Evolutionary conservation across 30 jellyfish, hydroid and myxozoan species (phyloP), one percentile per base, ranked within the genome.

Genomic region (Pseudorhiza aurosa): DNA sequence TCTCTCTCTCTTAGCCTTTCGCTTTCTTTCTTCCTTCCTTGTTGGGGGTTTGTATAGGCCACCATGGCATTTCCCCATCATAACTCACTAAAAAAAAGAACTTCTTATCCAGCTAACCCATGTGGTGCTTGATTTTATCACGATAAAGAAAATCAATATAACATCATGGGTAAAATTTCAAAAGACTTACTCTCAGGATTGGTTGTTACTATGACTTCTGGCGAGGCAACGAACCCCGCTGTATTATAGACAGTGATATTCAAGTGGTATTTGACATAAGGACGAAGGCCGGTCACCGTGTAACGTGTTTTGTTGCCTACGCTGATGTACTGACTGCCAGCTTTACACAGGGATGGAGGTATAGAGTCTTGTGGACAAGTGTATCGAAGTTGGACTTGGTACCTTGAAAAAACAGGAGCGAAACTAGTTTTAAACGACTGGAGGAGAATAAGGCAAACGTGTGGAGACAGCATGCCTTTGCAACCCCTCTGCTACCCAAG

Each of bases 341-440:
- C 67, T 12, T 19, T 45, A 37, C 92, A 76, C 49, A 90, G 47
- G 32, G 65, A 69, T 0, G 87, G 73, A 18, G 97, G 97, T 35
- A 77, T 40, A 25, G 96, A 65, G 21, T 76, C 75, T 75, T 94
- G 99, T 24, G 99, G 99, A 56, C 99, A 94, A 17, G 45, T 42
- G 44, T 37, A 82, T 25, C 76, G 72, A 29, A 63, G 80, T 12
- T 72, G 22, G 0, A 94, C 83, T 56, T 68, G 65, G 70, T 94
- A 94, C 87, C 98, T 93, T 1, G 87, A 53, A 46, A 45, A 21
- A 26, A 15, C 32, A 3, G 12, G 4, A 18, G 24, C 6, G 6
- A n/a, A 18, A 29, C 25, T 4, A 40, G 12, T 39, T 39, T 39
- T 39, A 5, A 39, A 39, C 50, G 50, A 39, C 12, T 39, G 7